These are phyloP conservation scores for Limnephilus lunatus DNA, from an alignment of 2,888 invertebrate genomes.

Conservation along the genomic window DNA sequence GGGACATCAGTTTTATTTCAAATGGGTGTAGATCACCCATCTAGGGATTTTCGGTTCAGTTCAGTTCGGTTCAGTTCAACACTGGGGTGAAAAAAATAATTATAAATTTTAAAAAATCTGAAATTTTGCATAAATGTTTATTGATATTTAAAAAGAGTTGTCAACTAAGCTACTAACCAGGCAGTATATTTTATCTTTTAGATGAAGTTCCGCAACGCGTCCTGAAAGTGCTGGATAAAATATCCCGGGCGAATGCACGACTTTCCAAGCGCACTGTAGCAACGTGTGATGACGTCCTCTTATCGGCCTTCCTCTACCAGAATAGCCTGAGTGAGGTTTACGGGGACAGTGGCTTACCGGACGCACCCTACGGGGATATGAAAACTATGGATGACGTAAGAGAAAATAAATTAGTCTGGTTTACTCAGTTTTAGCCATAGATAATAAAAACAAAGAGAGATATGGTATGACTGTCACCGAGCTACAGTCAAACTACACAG, in stretches of 20 bases:
- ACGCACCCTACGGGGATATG: neutral
- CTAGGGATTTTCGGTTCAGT: neutral
- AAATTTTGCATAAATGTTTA: too few relatives aligned
- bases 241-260: constrained; percentile 56
- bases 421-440: neutral
- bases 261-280: constrained; percentile 40
- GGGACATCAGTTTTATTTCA: neutral
- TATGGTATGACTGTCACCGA: too few relatives aligned
- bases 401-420: neutral
- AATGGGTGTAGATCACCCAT: neutral
- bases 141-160: neutral
- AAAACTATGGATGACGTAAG: constrained; percentile 5
- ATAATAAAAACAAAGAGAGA: too few relatives aligned
- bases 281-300: constrained; percentile 51
- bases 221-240: constrained; percentile 48
- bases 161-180: too few relatives aligned
- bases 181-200: constrained; percentile 17
- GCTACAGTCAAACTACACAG: too few relatives aligned
- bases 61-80: too few relatives aligned
- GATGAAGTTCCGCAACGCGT: constrained; percentile 45
- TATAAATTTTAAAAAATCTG: too few relatives aligned
- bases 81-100: too few relatives aligned
- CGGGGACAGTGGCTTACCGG: constrained; percentile 45
- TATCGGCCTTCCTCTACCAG: constrained; percentile 58
- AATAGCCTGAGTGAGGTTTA: constrained; percentile 15